Percentiles rank a stretch among this genome's conserved stretches.
Evolutionary conservation across 1,140 invertebrate species (phyloP).

Genomic region (Acromyrmex echinatior): DNA sequence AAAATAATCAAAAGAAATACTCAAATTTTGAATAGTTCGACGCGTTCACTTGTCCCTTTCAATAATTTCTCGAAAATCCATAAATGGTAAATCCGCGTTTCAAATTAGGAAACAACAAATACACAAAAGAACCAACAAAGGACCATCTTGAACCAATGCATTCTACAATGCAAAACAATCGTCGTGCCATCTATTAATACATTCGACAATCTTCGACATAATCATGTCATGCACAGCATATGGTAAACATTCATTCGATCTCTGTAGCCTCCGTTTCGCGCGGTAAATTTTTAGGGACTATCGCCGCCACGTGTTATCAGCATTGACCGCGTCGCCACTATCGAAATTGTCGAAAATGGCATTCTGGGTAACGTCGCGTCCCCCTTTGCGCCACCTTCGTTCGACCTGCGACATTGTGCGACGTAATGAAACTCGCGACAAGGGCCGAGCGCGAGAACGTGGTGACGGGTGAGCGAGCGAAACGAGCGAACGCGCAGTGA

Average conservation of each 20-base stretch:
- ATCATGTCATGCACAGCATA: neutral
- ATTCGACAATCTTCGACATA: neutral
- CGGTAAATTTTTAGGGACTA: slow-evolving; percentile 55
- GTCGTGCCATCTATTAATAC: neutral
- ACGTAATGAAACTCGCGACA: slow-evolving; percentile 38
- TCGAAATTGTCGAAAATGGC: slow-evolving; percentile 65
- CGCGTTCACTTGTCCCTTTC: too few relatives aligned
- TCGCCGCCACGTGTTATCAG: slow-evolving; percentile 37
- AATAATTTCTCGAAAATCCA: too few relatives aligned
- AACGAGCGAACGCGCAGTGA: slow-evolving; percentile 27
- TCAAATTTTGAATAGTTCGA: too few relatives aligned
- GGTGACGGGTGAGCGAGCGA: neutral
- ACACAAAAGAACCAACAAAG: neutral
- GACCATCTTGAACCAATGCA: too few relatives aligned
- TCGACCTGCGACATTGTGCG: slow-evolving; percentile 25
- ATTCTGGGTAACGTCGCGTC: slow-evolving; percentile 79
- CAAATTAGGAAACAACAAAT: neutral
- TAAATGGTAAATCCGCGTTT: neutral
- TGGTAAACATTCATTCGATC: neutral
- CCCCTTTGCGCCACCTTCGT: neutral
- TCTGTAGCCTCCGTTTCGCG: neutral
- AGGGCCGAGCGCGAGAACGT: slow-evolving; percentile 4
- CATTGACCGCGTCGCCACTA: slow-evolving; percentile 27
- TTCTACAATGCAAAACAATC: neutral
- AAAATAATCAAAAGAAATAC: too few relatives aligned